These are phyloP conservation scores for Papilio gigon DNA, from an alignment of 2,888 invertebrate genomes.

Conservation along the genomic window DNA sequence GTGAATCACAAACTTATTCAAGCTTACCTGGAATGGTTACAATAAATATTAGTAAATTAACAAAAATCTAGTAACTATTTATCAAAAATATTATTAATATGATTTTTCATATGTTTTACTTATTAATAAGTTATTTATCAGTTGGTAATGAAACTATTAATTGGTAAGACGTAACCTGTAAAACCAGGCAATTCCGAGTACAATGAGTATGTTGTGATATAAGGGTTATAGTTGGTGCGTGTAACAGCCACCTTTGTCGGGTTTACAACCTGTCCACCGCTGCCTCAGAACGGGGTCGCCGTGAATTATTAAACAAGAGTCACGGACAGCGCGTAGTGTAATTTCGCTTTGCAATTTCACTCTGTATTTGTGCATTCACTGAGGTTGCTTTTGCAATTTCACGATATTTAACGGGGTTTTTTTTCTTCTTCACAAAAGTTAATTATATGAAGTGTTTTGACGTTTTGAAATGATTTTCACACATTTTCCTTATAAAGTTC, in stretches of 20 bases:
- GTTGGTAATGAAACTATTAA: background rate
- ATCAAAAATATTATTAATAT: background rate
- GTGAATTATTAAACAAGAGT: conserved; percentile 62
- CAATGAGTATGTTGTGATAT: background rate
- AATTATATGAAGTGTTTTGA: no score
- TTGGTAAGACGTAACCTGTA: background rate
- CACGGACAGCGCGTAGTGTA: conserved; percentile 42
- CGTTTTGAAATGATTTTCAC: no score
- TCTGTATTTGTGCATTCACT: conserved; percentile 25
- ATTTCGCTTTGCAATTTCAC: conserved; percentile 37
- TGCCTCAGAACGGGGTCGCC: conserved; percentile 49
- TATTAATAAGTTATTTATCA: background rate
- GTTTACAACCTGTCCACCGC: conserved; percentile 54
- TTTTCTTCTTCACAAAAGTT: background rate
- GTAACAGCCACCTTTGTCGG: conserved; percentile 58
- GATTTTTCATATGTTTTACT: background rate
- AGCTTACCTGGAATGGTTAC: no score
- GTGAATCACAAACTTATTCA: no score
- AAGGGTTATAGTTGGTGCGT: conserved; percentile 44
- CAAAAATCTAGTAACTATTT: no score
- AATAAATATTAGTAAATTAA: no score
- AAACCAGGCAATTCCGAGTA: background rate
- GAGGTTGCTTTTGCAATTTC: conserved; percentile 21
- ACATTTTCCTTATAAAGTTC: no score
- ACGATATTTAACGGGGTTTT: conserved; percentile 1